Evolutionary conservation across 2,113 vertebrate genomes (phyloP).

Genomic region (Sardina pilchardus): DNA sequence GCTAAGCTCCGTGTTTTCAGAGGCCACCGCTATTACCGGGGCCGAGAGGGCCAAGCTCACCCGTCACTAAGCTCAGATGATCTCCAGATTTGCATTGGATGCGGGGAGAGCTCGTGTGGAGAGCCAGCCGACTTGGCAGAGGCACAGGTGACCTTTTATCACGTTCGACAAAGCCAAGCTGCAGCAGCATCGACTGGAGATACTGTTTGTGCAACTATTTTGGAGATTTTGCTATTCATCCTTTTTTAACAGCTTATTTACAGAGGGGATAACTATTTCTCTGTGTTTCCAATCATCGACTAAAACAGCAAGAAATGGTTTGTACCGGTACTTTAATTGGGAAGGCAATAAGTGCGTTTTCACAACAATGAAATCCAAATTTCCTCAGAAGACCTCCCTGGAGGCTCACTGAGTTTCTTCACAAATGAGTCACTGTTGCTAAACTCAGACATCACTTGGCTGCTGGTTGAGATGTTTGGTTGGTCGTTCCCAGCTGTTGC

Average conservation of each 20-base stretch:
- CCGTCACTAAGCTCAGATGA: constrained; percentile 60
- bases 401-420: too few relatives aligned
- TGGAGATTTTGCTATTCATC: not conserved
- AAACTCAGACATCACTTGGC: too few relatives aligned
- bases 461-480: too few relatives aligned
- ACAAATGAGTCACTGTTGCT: too few relatives aligned
- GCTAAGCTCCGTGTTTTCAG: constrained; percentile 46
- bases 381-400: not conserved
- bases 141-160: constrained; percentile 35
- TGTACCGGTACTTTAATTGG: not conserved
- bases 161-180: constrained; percentile 17
- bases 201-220: not conserved
- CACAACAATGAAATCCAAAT: not conserved
- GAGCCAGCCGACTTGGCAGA: constrained; percentile 44
- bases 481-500: not conserved
- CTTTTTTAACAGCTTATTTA: not conserved
- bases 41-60: constrained; percentile 51
- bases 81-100: constrained; percentile 68
- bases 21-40: constrained; percentile 54
- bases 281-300: not conserved
- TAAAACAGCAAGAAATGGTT: not conserved
- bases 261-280: not conserved
- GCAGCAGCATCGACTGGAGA: constrained; percentile 27
- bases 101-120: constrained; percentile 64
- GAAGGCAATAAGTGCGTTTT: not conserved